These are phyloP conservation scores for Pseudeuparius sepicola DNA, from an alignment of 2,888 invertebrate species.

Conservation along the genomic window DNA sequence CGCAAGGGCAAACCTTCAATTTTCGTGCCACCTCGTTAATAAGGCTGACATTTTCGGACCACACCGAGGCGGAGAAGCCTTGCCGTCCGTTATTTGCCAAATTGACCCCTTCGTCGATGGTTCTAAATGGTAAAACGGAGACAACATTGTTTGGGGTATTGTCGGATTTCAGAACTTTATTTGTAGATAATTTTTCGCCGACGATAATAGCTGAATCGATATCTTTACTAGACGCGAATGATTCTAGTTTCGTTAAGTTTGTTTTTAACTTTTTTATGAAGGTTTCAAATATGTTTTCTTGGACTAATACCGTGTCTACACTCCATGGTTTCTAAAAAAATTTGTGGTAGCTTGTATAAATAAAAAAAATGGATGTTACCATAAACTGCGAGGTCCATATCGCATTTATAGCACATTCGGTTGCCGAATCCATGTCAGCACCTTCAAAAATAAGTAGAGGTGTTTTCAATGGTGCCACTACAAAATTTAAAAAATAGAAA, in stretches of 20 bases:
- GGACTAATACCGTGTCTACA: constrained; percentile 42
- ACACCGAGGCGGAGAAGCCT: constrained; percentile 44
- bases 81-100: constrained; percentile 45
- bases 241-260: too few relatives aligned
- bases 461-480: constrained; percentile 25
- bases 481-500: constrained; percentile 9
- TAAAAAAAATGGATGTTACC: constrained; percentile 31
- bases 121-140: constrained; percentile 42
- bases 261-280: constrained; percentile 41
- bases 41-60: constrained; percentile 46
- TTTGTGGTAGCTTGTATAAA: constrained; percentile 1
- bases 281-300: constrained; percentile 42
- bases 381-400: constrained; percentile 45
- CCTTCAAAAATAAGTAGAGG: constrained; percentile 45
- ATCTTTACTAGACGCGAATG: background rate
- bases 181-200: constrained; percentile 24
- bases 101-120: constrained; percentile 45
- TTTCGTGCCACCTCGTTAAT: constrained; percentile 44
- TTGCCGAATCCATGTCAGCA: constrained; percentile 47
- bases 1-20: constrained; percentile 35
- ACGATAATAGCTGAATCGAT: constrained; percentile 3
- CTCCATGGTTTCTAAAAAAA: constrained; percentile 42
- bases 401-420: constrained; percentile 42
- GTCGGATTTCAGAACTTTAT: constrained; percentile 26
- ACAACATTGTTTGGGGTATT: constrained; percentile 29